Evolutionary conservation across 2,113 vertebrate genomes (phyloP).

Genomic region (Empidonax traillii): DNA sequence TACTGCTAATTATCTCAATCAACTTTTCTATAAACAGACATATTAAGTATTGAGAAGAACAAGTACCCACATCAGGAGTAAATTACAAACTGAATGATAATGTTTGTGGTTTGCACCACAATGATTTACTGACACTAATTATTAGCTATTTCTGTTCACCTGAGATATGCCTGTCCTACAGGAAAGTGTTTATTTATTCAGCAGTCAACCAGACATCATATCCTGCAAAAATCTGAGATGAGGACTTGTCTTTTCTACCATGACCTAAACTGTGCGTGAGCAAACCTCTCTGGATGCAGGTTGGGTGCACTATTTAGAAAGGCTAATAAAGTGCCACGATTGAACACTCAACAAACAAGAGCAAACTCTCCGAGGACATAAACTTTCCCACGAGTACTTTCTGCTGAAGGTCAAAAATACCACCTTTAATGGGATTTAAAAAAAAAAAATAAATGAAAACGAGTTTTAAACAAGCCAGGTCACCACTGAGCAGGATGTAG

Average conservation of each 20-base stretch:
- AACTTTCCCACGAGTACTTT: neutral
- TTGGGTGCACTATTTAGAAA: neutral
- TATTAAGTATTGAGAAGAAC: conserved; percentile 25
- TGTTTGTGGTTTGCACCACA: neutral
- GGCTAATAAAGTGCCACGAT: neutral
- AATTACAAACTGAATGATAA: conserved; percentile 40
- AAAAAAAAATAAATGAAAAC: neutral
- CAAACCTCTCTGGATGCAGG: neutral
- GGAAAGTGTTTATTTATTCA: neutral
- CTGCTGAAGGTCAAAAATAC: neutral
- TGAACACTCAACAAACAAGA: neutral
- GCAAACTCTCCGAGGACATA: neutral
- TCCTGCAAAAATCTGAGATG: neutral
- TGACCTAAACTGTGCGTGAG: neutral
- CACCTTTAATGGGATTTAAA: neutral
- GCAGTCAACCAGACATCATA: neutral
- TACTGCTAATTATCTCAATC: conserved; percentile 63
- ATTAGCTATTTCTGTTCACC: neutral
- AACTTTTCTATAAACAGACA: conserved; percentile 56
- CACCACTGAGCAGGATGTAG: neutral
- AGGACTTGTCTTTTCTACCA: neutral
- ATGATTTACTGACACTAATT: conserved; percentile 13
- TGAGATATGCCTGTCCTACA: neutral
- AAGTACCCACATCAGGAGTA: conserved; percentile 30
- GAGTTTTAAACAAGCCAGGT: neutral